Base-by-base conservation (phyloP, 1,140 invertebrate genomes). In the Drosophila kurseongensis region DNA sequence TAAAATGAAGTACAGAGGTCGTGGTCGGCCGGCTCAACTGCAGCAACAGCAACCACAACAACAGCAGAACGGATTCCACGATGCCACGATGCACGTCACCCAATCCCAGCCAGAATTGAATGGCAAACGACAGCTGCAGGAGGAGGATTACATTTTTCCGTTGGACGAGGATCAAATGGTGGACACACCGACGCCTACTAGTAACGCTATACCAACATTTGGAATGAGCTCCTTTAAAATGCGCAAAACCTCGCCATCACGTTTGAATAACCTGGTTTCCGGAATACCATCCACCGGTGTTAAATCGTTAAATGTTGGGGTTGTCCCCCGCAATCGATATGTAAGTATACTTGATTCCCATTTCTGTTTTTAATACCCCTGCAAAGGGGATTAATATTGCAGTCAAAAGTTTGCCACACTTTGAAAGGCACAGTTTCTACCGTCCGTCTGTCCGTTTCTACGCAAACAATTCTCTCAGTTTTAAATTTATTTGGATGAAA, bases 101-200 rank as follows among this genome's bases (percentile, higher is more conserved):
- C 85, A 75, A 62, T 56, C 80, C 0, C 89, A 85, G 50, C 78
- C 80, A 9, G 84, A 89, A 18, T 8, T 88, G 3, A 84, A 68
- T 71, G 88, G 69, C 68, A 91, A 91, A 42, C 85, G 90, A 0
- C 67, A 74, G 58, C 61, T 91, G 35, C 82, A 90, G 51, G 89
- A 93, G 32, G 92, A 92, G 61, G 95, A 95, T 78, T 94, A 95
- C 93, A 96, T 95, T 78, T 96, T 96, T 66, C 95, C 94, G 16
- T 93, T 97, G 40, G 96, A 97, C 62, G 95, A 96, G 73, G 95
- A 96, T 92, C 93, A 93, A 69, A 90, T 93, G 80, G 78, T 86
- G 13, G 85, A 90, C 14, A 90, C 88, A 2, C 83, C 91, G 1
- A 90, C 90, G 16, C 88, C 88, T 0, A 88, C 88, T 3, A 90